These are phyloP conservation scores for Drosophila nigromelanica DNA, from an alignment of 1,140 invertebrate genomes.

Conservation along the genomic window DNA sequence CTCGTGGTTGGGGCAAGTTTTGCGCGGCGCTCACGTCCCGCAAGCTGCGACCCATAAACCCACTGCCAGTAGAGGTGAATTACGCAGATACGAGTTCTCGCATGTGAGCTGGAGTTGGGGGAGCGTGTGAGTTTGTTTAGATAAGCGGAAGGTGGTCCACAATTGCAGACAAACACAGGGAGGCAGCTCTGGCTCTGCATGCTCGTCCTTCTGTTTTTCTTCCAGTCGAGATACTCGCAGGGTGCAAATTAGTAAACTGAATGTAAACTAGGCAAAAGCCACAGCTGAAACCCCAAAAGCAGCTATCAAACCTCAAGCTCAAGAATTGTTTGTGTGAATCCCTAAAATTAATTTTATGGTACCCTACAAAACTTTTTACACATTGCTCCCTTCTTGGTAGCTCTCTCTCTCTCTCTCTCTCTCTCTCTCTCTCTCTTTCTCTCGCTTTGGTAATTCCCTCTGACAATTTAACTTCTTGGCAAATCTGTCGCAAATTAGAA, in stretches of 20 bases:
- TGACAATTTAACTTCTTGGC: conserved; percentile 50
- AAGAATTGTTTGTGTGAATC: conserved; percentile 23
- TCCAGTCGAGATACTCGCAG: conserved; percentile 27
- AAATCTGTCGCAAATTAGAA: conserved; percentile 70
- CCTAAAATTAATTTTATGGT: conserved; percentile 28
- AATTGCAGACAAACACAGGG: conserved; percentile 32
- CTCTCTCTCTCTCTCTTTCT: not conserved
- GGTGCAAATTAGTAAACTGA: conserved; percentile 51
- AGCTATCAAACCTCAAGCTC: conserved; percentile 30
- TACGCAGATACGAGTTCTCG: conserved; percentile 16
- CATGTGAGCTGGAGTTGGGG: not conserved
- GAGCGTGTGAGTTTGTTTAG: conserved; percentile 46
- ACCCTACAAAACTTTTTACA: conserved; percentile 20
- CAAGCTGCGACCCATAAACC: conserved; percentile 58
- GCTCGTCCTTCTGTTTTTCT: conserved; percentile 26
- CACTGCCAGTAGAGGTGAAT: conserved; percentile 32
- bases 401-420: not conserved
- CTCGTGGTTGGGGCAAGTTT: conserved; percentile 46
- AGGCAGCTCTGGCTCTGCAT: no score
- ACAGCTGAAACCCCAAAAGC: conserved; percentile 8
- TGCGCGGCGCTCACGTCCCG: conserved; percentile 53
- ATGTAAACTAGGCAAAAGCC: conserved; percentile 36
- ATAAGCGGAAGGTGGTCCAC: conserved; percentile 55
- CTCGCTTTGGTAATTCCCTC: not conserved
- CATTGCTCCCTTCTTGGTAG: conserved; percentile 1